Evolutionary conservation across 2,888 invertebrate genomes (phyloP).

Genomic region (Nezara viridula): DNA sequence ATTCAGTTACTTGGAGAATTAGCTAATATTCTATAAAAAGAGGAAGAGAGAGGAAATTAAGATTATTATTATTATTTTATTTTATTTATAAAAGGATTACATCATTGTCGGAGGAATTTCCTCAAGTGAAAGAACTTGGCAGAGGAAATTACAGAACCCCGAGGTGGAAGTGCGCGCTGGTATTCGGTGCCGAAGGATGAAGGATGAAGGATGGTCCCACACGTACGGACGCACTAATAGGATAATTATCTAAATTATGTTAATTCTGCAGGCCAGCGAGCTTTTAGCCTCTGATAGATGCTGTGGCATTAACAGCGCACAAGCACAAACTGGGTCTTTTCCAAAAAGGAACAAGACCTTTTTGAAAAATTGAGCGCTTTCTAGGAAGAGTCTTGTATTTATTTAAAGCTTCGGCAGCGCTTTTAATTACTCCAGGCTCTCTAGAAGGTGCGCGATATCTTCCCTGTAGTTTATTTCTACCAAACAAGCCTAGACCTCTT

Average conservation of each 20-base stretch:
- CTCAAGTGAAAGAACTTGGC: not conserved
- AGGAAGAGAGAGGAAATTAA: too few relatives aligned
- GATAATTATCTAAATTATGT: slow-evolving; percentile 56
- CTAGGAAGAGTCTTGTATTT: slow-evolving; percentile 15
- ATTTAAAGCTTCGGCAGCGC: not conserved
- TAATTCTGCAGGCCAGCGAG: slow-evolving; percentile 51
- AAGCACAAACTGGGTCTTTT: slow-evolving; percentile 27
- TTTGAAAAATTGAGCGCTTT: not conserved
- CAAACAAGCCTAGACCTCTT: not conserved
- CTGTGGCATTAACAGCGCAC: slow-evolving; percentile 21
- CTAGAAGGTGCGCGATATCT: not conserved
- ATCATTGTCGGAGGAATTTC: not conserved
- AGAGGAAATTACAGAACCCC: not conserved
- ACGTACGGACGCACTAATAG: slow-evolving; percentile 50
- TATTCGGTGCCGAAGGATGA: slow-evolving; percentile 50
- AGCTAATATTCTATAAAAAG: too few relatives aligned
- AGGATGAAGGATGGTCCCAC: slow-evolving; percentile 44
- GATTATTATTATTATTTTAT: too few relatives aligned
- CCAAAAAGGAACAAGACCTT: slow-evolving; percentile 5
- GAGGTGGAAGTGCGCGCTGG: slow-evolving; percentile 28
- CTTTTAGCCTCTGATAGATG: slow-evolving; percentile 44
- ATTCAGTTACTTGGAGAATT: too few relatives aligned
- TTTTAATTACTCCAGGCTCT: not conserved
- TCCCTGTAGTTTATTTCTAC: not conserved
- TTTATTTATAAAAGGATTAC: not conserved